Conservation (phyloP, 2,113 vertebrate species). For the Phainopepla nitens region DNA sequence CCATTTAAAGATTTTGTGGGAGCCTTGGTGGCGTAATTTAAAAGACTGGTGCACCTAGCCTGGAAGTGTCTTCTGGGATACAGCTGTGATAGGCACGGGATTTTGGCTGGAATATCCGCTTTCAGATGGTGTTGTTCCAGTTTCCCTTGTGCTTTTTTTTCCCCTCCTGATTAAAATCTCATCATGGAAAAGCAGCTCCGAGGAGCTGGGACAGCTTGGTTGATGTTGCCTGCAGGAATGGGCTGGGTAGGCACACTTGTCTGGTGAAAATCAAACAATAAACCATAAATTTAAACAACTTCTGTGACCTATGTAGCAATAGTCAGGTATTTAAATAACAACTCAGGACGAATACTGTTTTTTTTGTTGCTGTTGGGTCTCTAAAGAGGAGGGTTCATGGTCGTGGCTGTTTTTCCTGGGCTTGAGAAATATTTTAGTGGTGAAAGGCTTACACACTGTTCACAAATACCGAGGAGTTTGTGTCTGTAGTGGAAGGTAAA, state of each 20-base stretch:
- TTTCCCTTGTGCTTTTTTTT: background rate
- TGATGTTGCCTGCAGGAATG: background rate
- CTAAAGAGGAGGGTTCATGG: background rate
- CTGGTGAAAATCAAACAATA: background rate
- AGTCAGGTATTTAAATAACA: background rate
- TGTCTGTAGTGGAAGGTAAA: background rate
- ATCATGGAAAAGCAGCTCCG: background rate
- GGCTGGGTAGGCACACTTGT: background rate
- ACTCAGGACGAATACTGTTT: too few species aligned
- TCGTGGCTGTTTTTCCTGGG: background rate
- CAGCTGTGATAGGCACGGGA: background rate
- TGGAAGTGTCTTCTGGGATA: background rate
- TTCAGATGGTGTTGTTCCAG: background rate
- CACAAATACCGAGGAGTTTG: background rate
- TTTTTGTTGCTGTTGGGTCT: background rate
- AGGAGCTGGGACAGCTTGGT: background rate
- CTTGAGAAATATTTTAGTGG: background rate
- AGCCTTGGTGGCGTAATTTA: background rate
- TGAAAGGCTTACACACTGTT: background rate
- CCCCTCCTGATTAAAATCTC: background rate
- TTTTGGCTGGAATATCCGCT: background rate
- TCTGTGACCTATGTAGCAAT: background rate
- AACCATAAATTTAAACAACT: background rate
- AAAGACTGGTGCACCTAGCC: background rate
- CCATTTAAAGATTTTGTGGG: background rate